Evolutionary conservation across 2,797 vertebrate genomes (phyloP).

Genomic region (Takifugu rubripes): DNA sequence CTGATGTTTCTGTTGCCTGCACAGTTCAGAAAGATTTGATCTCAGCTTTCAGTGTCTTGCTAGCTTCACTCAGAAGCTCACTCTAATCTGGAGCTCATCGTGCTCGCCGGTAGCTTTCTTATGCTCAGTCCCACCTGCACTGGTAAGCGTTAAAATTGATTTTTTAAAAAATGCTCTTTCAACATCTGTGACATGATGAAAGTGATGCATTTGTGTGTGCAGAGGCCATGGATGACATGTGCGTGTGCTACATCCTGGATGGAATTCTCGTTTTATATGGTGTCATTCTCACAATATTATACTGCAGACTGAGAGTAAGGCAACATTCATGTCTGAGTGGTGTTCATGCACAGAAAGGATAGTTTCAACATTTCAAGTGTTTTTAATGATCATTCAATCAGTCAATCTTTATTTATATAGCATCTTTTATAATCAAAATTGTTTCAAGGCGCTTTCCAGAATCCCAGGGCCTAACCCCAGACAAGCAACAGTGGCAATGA

Average conservation of each 20-base stretch:
- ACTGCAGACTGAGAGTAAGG: constrained; percentile 84
- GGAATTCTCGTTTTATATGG: constrained; percentile 85
- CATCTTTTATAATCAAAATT: too few relatives aligned
- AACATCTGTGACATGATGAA: not conserved
- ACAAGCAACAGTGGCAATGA: too few relatives aligned
- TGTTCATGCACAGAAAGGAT: not conserved
- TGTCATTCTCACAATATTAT: constrained; percentile 81
- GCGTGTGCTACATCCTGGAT: constrained; percentile 83
- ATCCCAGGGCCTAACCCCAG: too few relatives aligned
- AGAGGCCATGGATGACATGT: constrained; percentile 47
- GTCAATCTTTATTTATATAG: too few relatives aligned
- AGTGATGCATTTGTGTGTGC: constrained; percentile 11
- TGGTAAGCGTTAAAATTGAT: constrained; percentile 29
- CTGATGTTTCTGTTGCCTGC: constrained; percentile 37
- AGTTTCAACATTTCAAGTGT: too few relatives aligned
- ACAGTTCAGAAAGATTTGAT: constrained; percentile 7
- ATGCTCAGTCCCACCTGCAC: constrained; percentile 21
- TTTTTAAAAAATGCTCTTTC: constrained; percentile 1
- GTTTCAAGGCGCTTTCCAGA: too few relatives aligned
- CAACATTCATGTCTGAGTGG: not conserved
- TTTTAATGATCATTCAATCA: too few relatives aligned
- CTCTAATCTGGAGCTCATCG: constrained; percentile 19
- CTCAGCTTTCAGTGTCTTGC: not conserved
- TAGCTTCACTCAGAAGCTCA: not conserved
- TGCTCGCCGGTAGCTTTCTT: constrained; percentile 18